A percentile compares a stretch with the other conserved stretches of the same genome.
Evolutionary conservation across 2,888 invertebrate genomes (phyloP).

Genomic region (Chloroclystis v-ata): DNA sequence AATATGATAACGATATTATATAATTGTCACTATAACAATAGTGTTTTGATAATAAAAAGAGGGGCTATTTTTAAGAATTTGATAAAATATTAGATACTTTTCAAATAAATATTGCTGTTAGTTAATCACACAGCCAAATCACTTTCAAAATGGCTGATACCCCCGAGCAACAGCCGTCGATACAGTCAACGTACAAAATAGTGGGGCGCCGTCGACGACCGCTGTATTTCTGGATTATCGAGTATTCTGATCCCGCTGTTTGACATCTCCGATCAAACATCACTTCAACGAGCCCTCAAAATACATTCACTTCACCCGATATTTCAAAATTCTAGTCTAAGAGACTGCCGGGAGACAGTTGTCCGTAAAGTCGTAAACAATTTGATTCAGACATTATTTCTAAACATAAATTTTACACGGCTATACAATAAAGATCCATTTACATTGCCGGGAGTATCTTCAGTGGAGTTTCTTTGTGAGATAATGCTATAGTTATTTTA

Average conservation of each 20-base stretch:
- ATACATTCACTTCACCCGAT: background rate
- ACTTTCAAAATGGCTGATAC: background rate
- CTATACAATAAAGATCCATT: conserved; percentile 3
- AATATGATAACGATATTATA: too few relatives aligned
- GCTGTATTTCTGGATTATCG: conserved; percentile 36
- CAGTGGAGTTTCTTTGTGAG: too few relatives aligned
- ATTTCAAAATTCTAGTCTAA: conserved; percentile 6
- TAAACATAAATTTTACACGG: conserved; percentile 1
- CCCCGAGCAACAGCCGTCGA: background rate
- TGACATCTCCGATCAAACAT: conserved; percentile 39
- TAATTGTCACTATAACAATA: too few relatives aligned
- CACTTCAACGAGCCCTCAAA: conserved; percentile 15
- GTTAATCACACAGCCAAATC: too few relatives aligned
- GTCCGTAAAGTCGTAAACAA: conserved; percentile 12
- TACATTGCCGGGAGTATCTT: background rate
- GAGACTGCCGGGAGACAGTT: conserved; percentile 15
- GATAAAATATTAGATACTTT: too few relatives aligned
- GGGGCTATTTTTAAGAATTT: too few relatives aligned
- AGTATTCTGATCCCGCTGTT: conserved; percentile 26
- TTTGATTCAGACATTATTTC: conserved; percentile 10
- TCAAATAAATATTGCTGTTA: background rate
- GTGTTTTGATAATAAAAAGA: too few relatives aligned
- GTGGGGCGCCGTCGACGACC: conserved; percentile 35
- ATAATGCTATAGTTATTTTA: background rate
- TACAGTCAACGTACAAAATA: conserved; percentile 23